These are phyloP conservation scores for Ethmia dodecea DNA, from an alignment of 2,888 invertebrate species.

Conservation along the genomic window DNA sequence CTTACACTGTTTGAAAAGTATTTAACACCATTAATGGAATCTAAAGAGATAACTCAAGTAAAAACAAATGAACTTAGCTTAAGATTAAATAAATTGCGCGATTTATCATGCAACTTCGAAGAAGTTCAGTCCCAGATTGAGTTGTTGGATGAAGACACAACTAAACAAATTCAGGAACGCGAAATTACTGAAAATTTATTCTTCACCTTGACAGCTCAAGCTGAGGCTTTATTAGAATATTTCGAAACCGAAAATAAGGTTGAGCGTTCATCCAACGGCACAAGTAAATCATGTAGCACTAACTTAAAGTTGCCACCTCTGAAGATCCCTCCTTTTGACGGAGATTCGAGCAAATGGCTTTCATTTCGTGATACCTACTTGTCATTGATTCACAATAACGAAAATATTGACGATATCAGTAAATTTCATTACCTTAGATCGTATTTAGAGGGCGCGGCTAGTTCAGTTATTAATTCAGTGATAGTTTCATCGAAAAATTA, in stretches of 20 bases:
- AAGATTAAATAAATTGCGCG: slow-evolving; percentile 9
- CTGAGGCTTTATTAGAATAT: background rate
- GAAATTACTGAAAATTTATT: background rate
- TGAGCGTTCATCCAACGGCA: background rate
- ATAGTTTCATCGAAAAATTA: slow-evolving; percentile 11
- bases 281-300: background rate
- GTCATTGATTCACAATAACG: slow-evolving; percentile 14
- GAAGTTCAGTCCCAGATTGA: slow-evolving; percentile 13
- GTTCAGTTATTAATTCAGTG: slow-evolving; percentile 9
- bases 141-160: slow-evolving; percentile 8
- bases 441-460: slow-evolving; percentile 13
- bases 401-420: slow-evolving; percentile 4
- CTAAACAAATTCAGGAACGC: background rate
- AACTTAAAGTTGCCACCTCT: slow-evolving; percentile 3
- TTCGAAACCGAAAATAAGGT: background rate
- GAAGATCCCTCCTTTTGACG: slow-evolving; percentile 9
- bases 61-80: slow-evolving; percentile 7
- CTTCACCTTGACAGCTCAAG: slow-evolving; percentile 7
- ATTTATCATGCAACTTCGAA: slow-evolving; percentile 10
- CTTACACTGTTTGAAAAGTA: slow-evolving; percentile 11
- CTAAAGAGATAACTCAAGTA: background rate
- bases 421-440: slow-evolving; percentile 3
- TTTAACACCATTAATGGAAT: slow-evolving; percentile 5
- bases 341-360: slow-evolving; percentile 8
- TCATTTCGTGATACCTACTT: slow-evolving; percentile 12